A percentile compares a stretch with the other conserved stretches of the same genome.
Conservation (phyloP, 2,797 vertebrate genomes). For the Fistularia commersonii region DNA sequence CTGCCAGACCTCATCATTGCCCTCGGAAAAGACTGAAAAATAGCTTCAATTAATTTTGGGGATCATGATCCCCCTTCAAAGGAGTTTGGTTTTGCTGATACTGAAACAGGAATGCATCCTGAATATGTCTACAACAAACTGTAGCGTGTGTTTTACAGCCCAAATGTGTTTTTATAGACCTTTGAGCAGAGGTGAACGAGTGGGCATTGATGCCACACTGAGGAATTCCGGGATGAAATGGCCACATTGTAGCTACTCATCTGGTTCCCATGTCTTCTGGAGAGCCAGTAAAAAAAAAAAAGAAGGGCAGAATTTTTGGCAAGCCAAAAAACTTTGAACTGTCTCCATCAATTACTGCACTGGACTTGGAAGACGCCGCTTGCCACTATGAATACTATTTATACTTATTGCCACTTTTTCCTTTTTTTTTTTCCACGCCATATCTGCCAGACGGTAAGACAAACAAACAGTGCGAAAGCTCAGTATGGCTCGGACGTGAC, state of each 20-base stretch:
- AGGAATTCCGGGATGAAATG: slow-evolving; percentile 51
- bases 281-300: slow-evolving; percentile 22
- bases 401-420: slow-evolving; percentile 19
- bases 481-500: slow-evolving; percentile 10
- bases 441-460: slow-evolving; percentile 30
- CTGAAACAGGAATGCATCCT: slow-evolving; percentile 4
- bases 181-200: slow-evolving; percentile 37
- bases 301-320: slow-evolving; percentile 37
- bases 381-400: slow-evolving; percentile 36
- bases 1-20: slow-evolving; percentile 36
- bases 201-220: slow-evolving; percentile 52
- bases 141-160: slow-evolving; percentile 11
- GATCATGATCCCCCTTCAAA: slow-evolving; percentile 5
- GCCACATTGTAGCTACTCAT: slow-evolving; percentile 36
- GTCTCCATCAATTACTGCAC: slow-evolving; percentile 28
- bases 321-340: slow-evolving; percentile 47
- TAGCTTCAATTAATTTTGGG: slow-evolving; percentile 16
- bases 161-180: slow-evolving; percentile 11
- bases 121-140: neutral
- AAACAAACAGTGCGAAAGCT: slow-evolving; percentile 27
- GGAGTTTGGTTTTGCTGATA: slow-evolving; percentile 6
- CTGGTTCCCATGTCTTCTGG: slow-evolving; percentile 58
- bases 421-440: slow-evolving; percentile 37
- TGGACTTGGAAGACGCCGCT: slow-evolving; percentile 24
- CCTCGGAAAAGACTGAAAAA: slow-evolving; percentile 16